phyloP scores from a whole-genome alignment of 1,140 invertebrate species.

The Lepeophtheirus salmonis region DNA sequence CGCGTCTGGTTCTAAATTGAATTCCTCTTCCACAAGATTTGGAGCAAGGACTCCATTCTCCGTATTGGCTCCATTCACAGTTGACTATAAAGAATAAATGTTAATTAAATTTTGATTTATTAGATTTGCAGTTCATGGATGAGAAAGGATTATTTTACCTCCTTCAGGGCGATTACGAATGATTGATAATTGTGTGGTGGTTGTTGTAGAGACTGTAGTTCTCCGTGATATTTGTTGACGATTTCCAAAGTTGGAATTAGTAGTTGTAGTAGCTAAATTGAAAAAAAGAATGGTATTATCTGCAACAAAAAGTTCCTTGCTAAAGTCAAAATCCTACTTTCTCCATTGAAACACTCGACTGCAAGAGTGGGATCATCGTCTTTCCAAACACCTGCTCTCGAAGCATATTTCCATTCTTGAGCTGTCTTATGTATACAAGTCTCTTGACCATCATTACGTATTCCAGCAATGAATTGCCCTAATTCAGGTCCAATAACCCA shows the following conservation, averaged over 20 bases:
- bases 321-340: neutral
- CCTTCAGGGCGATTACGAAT: neutral
- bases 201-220: slow-evolving; percentile 7
- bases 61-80: slow-evolving; percentile 11
- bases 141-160: neutral
- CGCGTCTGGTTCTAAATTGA: slow-evolving; percentile 4
- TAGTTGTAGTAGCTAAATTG: neutral
- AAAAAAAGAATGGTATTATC: neutral
- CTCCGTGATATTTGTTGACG: neutral
- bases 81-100: slow-evolving; percentile 13
- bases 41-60: slow-evolving; percentile 3
- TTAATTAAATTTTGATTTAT: too few species aligned
- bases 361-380: slow-evolving; percentile 11
- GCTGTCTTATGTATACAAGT: slow-evolving; percentile 11
- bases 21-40: slow-evolving; percentile 13
- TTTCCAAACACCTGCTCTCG: slow-evolving; percentile 14
- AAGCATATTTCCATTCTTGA: slow-evolving; percentile 16
- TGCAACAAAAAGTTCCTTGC: neutral
- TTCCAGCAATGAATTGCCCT: slow-evolving; percentile 16
- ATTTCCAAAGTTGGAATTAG: too few species aligned
- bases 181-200: neutral
- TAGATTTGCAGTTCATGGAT: too few species aligned
- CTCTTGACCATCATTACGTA: neutral
- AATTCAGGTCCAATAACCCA: slow-evolving; percentile 19
- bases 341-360: slow-evolving; percentile 4